A percentile compares a stretch with the other conserved stretches of the same genome.
Conservation (phyloP, 2,888 invertebrate genomes). For the Ochropleura plecta region DNA sequence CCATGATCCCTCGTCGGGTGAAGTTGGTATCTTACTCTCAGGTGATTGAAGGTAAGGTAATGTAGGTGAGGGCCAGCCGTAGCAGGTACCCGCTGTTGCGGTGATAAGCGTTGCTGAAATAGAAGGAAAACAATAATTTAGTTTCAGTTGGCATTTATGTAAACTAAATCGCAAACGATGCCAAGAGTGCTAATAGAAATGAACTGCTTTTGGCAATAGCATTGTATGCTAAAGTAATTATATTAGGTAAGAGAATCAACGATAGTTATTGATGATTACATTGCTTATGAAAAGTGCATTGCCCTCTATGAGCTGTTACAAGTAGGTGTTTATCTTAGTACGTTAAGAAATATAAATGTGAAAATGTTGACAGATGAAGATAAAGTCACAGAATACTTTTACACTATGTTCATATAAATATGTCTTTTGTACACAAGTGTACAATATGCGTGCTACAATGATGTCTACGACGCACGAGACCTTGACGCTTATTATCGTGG, state of each 20-base stretch:
- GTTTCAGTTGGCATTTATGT: conserved; percentile 22
- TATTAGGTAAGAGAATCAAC: conserved; percentile 35
- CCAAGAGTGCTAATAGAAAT: conserved; percentile 62
- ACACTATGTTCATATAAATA: conserved; percentile 19
- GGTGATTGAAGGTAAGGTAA: conserved; percentile 86
- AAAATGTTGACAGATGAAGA: conserved; percentile 65
- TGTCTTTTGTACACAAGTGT: conserved; percentile 7
- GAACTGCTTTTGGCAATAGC: conserved; percentile 58
- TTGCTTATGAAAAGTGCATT: conserved; percentile 62
- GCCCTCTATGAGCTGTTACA: conserved; percentile 57
- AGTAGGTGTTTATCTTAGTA: conserved; percentile 53
- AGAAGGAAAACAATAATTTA: conserved; percentile 59
- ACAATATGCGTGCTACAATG: conserved; percentile 36
- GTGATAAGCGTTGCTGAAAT: conserved; percentile 89
- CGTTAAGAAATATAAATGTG: conserved; percentile 56
- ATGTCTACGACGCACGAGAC: conserved; percentile 36
- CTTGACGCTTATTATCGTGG: conserved; percentile 58
- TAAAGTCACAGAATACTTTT: conserved; percentile 58
- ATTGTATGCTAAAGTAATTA: conserved; percentile 51
- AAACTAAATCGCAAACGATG: conserved; percentile 38
- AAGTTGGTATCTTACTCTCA: conserved; percentile 87
- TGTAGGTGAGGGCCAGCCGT: conserved; percentile 92
- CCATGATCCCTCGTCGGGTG: conserved; percentile 90
- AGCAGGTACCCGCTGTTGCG: conserved; percentile 89
- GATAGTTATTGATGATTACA: conserved; percentile 61